These are phyloP conservation scores for Apocheima hispidaria DNA, from an alignment of 2,888 invertebrate genomes.

Conservation along the genomic window DNA sequence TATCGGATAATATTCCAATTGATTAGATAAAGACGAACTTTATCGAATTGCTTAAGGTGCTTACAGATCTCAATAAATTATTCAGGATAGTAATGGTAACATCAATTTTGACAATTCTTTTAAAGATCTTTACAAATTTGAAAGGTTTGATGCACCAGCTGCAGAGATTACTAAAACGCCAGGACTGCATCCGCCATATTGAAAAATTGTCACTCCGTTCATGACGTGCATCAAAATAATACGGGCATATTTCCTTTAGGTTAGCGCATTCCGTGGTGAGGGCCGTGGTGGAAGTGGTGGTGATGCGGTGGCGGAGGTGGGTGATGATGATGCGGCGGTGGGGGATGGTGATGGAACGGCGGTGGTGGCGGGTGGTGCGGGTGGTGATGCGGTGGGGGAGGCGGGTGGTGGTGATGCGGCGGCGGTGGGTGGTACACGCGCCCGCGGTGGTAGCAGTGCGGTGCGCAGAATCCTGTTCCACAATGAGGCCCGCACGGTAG, in stretches of 20 bases:
- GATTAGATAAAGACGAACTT: conserved; percentile 31
- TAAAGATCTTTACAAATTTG: neutral
- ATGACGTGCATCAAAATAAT: conserved; percentile 5
- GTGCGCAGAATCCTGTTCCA: conserved; percentile 62
- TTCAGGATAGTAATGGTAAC: conserved; percentile 1
- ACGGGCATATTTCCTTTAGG: neutral
- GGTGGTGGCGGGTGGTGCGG: conserved; percentile 41
- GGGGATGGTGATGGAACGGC: conserved; percentile 37
- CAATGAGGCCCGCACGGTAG: conserved; percentile 70
- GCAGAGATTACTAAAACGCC: neutral
- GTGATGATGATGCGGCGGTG: conserved; percentile 34
- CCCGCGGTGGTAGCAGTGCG: conserved; percentile 61
- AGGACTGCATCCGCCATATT: neutral
- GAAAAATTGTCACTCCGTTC: neutral
- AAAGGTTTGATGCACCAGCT: neutral
- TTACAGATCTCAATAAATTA: conserved; percentile 29
- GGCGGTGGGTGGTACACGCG: conserved; percentile 42
- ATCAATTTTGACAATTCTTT: neutral
- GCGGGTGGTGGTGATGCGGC: conserved; percentile 44
- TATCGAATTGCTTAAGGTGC: conserved; percentile 26
- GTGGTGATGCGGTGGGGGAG: conserved; percentile 34
- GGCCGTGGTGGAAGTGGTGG: conserved; percentile 36
- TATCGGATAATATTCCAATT: conserved; percentile 16
- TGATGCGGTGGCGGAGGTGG: conserved; percentile 35
- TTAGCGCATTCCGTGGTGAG: conserved; percentile 34